These are phyloP conservation scores for Etheostoma spectabile DNA, from an alignment of 2,113 vertebrate genomes.

Conservation along the genomic window DNA sequence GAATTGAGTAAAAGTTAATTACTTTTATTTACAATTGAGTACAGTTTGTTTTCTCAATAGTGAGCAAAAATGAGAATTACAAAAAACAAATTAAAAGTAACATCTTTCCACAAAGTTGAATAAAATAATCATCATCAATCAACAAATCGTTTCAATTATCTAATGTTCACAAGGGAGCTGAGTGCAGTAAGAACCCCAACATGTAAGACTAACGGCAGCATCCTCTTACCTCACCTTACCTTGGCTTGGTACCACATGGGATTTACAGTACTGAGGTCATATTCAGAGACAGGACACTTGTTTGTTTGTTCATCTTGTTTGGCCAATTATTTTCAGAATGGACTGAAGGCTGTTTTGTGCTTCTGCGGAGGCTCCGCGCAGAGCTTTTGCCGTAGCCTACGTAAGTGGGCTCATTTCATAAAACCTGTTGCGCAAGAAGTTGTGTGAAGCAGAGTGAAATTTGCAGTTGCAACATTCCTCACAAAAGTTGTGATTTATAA, in stretches of 20 bases:
- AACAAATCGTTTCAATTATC: not conserved
- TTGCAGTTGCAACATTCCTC: no score
- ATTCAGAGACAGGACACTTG: slow-evolving; percentile 1
- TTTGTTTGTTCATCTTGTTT: slow-evolving; percentile 23
- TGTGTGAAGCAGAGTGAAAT: no score
- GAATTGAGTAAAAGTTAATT: not conserved
- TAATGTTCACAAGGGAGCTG: not conserved
- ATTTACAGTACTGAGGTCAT: slow-evolving; percentile 9
- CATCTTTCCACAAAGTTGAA: not conserved
- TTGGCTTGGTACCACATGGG: slow-evolving; percentile 41
- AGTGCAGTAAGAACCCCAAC: not conserved
- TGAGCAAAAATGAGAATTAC: not conserved
- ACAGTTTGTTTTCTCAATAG: not conserved
- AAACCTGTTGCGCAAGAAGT: no score
- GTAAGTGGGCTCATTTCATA: no score
- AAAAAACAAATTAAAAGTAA: not conserved
- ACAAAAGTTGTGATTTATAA: no score
- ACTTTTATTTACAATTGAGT: not conserved
- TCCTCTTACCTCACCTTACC: slow-evolving; percentile 19
- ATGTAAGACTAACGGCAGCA: slow-evolving; percentile 9
- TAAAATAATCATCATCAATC: not conserved
- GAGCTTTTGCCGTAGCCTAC: no score
- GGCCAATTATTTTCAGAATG: slow-evolving; percentile 30
- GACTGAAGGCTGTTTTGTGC: not conserved
- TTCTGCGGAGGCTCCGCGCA: no score